Evolutionary conservation across 2,888 invertebrate species (phyloP).

Genomic region (Piscicola geometra): DNA sequence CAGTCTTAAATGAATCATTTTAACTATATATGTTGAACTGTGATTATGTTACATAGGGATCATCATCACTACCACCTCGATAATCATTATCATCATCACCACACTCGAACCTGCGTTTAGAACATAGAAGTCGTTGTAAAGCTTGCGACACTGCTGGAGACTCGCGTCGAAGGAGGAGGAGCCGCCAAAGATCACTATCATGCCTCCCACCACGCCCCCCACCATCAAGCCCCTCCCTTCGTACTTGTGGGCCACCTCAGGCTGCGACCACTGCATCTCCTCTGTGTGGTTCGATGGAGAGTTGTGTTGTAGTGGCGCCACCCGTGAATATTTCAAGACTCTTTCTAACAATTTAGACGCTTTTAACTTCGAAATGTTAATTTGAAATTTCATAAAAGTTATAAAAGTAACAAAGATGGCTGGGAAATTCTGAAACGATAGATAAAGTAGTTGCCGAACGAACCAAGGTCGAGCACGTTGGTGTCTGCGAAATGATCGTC

Average conservation of each 20-base stretch:
- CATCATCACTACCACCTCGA: no score
- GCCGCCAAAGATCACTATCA: constrained; percentile 51
- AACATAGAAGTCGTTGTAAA: constrained; percentile 40
- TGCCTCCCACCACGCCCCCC: constrained; percentile 46
- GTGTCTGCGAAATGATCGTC: no score
- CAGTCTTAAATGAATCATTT: no score
- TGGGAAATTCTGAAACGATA: no score
- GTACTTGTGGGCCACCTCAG: constrained; percentile 46
- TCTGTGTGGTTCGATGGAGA: constrained; percentile 47
- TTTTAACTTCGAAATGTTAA: background rate
- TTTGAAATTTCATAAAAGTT: background rate
- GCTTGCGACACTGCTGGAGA: constrained; percentile 49
- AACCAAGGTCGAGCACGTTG: no score
- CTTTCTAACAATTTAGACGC: no score
- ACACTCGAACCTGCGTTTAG: background rate
- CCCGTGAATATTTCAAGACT: no score
- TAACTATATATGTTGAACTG: no score
- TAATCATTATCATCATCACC: no score
- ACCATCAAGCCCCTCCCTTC: constrained; percentile 50
- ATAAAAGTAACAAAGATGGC: background rate
- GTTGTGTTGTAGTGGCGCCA: no score
- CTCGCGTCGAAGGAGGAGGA: constrained; percentile 49
- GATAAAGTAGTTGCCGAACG: no score
- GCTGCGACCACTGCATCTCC: constrained; percentile 50
- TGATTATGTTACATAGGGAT: no score